Conservation (phyloP, 2,113 vertebrate species). For the Natator depressus region DNA sequence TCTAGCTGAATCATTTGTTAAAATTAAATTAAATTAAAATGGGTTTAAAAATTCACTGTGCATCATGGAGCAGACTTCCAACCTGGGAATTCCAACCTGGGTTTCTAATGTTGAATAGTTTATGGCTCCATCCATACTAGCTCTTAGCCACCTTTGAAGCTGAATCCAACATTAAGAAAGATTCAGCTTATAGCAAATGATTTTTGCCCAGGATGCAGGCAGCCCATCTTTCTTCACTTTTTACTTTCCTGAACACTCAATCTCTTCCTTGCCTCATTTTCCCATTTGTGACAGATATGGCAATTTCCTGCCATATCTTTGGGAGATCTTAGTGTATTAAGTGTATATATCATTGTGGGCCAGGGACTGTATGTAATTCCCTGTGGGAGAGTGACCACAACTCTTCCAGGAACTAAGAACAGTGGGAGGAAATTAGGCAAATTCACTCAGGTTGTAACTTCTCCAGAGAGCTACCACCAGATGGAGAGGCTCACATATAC, state of each 20-base stretch:
- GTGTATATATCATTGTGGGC: not conserved
- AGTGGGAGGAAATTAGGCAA: not conserved
- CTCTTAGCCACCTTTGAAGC: not conserved
- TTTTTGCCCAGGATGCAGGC: not conserved
- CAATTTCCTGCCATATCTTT: not conserved
- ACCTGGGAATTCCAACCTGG: not conserved
- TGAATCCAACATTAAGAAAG: not conserved
- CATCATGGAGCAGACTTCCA: too few relatives aligned
- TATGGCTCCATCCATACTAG: not conserved
- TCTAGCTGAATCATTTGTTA: not conserved
- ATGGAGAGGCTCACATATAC: not conserved
- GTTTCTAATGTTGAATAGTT: not conserved
- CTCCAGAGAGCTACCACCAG: not conserved
- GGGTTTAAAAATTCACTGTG: not conserved
- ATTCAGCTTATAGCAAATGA: not conserved
- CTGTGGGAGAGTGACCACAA: not conserved
- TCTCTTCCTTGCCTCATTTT: not conserved
- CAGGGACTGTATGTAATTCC: not conserved
- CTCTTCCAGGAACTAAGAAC: not conserved
- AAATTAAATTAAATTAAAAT: rapidly evolving
- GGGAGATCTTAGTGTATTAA: not conserved
- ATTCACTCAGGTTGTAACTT: not conserved
- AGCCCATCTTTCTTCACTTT: not conserved
- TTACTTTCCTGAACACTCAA: not conserved
- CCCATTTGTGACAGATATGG: not conserved